phyloP scores from a whole-genome alignment of 2,797 vertebrate species.

The Liasis olivaceus region DNA sequence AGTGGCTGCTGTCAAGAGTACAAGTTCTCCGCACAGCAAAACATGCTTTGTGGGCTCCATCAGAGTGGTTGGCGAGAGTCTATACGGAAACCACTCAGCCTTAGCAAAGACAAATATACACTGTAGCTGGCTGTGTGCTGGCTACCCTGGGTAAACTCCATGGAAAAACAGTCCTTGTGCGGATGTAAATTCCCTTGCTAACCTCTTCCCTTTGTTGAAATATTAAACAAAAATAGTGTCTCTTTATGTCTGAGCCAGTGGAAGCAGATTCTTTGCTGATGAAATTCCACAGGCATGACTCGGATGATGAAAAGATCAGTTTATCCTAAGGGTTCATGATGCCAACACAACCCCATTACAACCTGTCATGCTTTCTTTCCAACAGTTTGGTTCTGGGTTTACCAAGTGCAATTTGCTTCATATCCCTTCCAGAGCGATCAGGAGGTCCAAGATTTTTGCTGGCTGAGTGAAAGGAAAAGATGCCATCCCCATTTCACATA shows the following conservation, averaged over 20 bases:
- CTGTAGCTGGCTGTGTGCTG: constrained; percentile 58
- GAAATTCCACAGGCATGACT: constrained; percentile 63
- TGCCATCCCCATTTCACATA: neutral
- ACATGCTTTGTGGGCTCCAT: neutral
- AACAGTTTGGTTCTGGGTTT: constrained; percentile 30
- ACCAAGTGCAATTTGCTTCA: neutral
- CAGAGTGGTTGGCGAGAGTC: constrained; percentile 57
- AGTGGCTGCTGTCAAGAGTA: neutral
- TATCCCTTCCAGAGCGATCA: neutral
- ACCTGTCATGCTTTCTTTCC: neutral
- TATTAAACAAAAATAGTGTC: constrained; percentile 73
- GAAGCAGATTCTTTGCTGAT: constrained; percentile 64
- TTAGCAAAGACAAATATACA: constrained; percentile 69
- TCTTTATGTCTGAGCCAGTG: constrained; percentile 68
- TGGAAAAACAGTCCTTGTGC: constrained; percentile 68
- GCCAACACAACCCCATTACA: neutral
- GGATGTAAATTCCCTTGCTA: constrained; percentile 62
- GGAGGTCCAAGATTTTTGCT: neutral
- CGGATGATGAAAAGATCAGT: constrained; percentile 60
- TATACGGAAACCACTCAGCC: constrained; percentile 53
- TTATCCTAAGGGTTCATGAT: constrained; percentile 44
- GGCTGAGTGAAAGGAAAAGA: neutral
- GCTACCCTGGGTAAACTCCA: constrained; percentile 63
- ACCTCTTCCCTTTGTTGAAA: constrained; percentile 73
- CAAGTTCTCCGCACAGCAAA: neutral